A percentile compares a stretch with the other conserved stretches of the same genome.
Evolutionary conservation across 2,888 invertebrate species (phyloP).

Genomic region (Troides helena): DNA sequence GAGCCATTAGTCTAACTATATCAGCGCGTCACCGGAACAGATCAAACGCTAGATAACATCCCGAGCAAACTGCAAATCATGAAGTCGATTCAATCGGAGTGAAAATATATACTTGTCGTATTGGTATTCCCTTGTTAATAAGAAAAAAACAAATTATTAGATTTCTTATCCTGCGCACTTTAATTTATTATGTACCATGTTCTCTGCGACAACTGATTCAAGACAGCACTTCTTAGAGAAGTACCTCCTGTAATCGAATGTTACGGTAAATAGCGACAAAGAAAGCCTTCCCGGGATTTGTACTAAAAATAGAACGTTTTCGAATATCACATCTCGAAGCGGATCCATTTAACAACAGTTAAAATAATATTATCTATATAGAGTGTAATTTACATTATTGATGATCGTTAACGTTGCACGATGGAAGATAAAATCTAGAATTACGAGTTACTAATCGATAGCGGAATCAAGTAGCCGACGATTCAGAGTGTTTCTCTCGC

Average conservation of each 20-base stretch:
- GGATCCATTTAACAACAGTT: constrained; percentile 16
- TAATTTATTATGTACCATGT: too few relatives aligned
- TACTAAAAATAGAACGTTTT: neutral
- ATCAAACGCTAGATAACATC: constrained; percentile 44
- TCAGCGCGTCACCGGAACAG: constrained; percentile 49
- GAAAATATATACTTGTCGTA: constrained; percentile 33
- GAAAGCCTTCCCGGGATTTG: neutral
- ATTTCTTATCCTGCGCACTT: too few relatives aligned
- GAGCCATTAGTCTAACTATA: constrained; percentile 63
- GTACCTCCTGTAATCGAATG: neutral
- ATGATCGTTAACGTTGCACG: constrained; percentile 30
- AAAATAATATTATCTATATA: constrained; percentile 15
- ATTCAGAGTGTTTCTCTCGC: constrained; percentile 53
- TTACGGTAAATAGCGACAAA: neutral
- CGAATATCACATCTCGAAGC: constrained; percentile 3
- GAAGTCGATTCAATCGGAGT: constrained; percentile 30
- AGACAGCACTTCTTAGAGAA: neutral
- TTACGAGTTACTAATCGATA: constrained; percentile 40
- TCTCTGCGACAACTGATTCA: too few relatives aligned
- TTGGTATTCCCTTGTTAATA: constrained; percentile 13
- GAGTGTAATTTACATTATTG: constrained; percentile 28
- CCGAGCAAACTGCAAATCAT: constrained; percentile 33
- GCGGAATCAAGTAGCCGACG: constrained; percentile 52
- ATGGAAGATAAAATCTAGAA: constrained; percentile 30
- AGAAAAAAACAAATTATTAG: neutral